A percentile compares a stretch with the other conserved stretches of the same genome.
phyloP scores from a whole-genome alignment of 64 coral and sea anemone genomes.

The Orbicella faveolata region DNA sequence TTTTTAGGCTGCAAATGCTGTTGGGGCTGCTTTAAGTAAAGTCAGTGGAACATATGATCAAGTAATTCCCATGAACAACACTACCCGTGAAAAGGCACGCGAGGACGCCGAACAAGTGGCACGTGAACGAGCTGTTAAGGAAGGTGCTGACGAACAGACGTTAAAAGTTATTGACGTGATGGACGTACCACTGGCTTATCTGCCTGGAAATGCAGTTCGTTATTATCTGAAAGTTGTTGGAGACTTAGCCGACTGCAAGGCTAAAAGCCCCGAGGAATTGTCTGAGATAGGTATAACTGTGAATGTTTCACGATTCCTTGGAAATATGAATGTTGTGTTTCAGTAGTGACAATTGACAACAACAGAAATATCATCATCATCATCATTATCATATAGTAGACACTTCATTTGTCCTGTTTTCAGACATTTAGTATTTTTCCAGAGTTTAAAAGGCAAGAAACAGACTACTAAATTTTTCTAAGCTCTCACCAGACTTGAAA shows the following conservation, averaged over 20 bases:
- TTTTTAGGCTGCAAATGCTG: slow-evolving; percentile 85
- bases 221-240: slow-evolving; percentile 80
- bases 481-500: too few species aligned
- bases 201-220: slow-evolving; percentile 63
- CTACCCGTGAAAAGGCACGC: slow-evolving; percentile 44
- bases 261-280: neutral
- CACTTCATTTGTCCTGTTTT: too few species aligned
- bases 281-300: neutral
- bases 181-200: slow-evolving; percentile 62
- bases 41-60: slow-evolving; percentile 80
- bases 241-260: slow-evolving; percentile 52
- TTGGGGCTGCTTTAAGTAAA: slow-evolving; percentile 91
- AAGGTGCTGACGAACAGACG: slow-evolving; percentile 60
- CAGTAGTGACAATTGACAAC: too few species aligned
- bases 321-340: too few species aligned
- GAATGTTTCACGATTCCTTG: too few species aligned
- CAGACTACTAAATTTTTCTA: too few species aligned
- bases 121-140: slow-evolving; percentile 50
- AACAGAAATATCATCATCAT: too few species aligned
- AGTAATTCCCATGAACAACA: slow-evolving; percentile 60
- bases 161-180: slow-evolving; percentile 62
- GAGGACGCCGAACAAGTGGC: slow-evolving; percentile 38
- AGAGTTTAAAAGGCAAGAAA: too few species aligned
- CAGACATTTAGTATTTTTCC: too few species aligned
- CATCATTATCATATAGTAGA: too few species aligned